Conservation (phyloP, 2,888 invertebrate species). For the Argyresthia goedartella region DNA sequence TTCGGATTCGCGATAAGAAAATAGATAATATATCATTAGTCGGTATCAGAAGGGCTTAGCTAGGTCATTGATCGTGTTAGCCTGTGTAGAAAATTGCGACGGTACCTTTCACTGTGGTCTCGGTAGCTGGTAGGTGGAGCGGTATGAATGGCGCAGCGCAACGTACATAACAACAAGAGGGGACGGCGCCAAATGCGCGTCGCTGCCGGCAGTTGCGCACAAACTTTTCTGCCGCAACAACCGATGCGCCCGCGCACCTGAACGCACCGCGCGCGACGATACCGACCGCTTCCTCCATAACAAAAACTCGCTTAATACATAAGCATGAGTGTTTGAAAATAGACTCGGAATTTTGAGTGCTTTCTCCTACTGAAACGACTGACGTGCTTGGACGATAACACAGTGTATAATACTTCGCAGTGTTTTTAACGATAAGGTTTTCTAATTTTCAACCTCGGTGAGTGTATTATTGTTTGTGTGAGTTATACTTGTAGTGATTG, state of each 20-base stretch:
- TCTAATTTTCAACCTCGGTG: constrained; percentile 44
- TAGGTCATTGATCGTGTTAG: constrained; percentile 7
- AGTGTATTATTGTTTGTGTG: constrained; percentile 19
- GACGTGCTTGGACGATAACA: constrained; percentile 8
- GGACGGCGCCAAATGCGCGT: constrained; percentile 11
- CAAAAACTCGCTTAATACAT: background rate
- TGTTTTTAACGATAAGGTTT: constrained; percentile 27
- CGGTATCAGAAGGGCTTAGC: background rate
- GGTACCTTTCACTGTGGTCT: constrained; percentile 18
- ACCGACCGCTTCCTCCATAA: constrained; percentile 7
- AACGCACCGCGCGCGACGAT: constrained; percentile 13
- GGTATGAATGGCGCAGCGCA: constrained; percentile 8
- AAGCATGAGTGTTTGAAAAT: background rate
- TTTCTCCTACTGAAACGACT: background rate
- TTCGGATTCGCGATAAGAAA: too few species aligned
- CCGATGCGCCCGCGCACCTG: constrained; percentile 12
- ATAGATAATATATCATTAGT: too few species aligned
- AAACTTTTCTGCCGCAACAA: constrained; percentile 31
- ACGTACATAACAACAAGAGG: background rate
- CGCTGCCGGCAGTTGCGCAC: constrained; percentile 23
- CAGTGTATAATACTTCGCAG: constrained; percentile 15
- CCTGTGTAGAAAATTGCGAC: constrained; percentile 12
- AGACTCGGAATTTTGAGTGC: background rate
- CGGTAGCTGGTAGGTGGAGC: constrained; percentile 8
- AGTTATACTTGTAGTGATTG: too few species aligned